Conservation (phyloP, 2,888 invertebrate species). For the Ptilodon capucinus region DNA sequence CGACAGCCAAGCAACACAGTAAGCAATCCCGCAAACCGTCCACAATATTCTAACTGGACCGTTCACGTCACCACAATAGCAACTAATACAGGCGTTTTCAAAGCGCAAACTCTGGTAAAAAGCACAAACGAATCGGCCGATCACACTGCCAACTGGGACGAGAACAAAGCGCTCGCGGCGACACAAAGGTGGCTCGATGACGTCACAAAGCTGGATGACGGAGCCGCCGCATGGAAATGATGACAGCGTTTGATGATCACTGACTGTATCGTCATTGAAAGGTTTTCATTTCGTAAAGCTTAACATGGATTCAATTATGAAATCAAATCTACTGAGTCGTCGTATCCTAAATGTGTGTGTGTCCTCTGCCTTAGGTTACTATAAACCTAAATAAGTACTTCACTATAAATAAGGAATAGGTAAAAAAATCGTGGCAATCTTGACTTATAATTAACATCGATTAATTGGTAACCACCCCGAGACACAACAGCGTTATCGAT, state of each 20-base stretch:
- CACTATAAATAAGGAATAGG: no score
- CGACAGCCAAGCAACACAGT: not conserved
- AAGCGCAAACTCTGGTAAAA: constrained; percentile 2
- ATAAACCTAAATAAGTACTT: no score
- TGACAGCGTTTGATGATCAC: not conserved
- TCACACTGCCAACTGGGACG: constrained; percentile 10
- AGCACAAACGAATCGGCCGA: constrained; percentile 3
- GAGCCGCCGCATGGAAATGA: not conserved
- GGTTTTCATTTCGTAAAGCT: not conserved
- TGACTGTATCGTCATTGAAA: not conserved
- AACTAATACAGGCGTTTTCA: not conserved
- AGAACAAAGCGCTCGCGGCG: constrained; percentile 11
- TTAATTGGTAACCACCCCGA: no score
- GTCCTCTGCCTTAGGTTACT: no score
- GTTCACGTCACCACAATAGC: not conserved
- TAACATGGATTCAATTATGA: no score
- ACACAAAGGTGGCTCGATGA: constrained; percentile 12
- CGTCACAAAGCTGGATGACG: not conserved
- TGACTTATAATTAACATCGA: no score
- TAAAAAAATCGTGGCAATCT: no score
- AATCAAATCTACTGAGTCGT: no score
- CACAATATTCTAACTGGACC: not conserved
- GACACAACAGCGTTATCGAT: no score
- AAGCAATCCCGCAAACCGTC: not conserved
- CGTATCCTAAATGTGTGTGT: no score